phyloP scores from a whole-genome alignment of 2,888 invertebrate genomes.

The Heliconius sara region DNA sequence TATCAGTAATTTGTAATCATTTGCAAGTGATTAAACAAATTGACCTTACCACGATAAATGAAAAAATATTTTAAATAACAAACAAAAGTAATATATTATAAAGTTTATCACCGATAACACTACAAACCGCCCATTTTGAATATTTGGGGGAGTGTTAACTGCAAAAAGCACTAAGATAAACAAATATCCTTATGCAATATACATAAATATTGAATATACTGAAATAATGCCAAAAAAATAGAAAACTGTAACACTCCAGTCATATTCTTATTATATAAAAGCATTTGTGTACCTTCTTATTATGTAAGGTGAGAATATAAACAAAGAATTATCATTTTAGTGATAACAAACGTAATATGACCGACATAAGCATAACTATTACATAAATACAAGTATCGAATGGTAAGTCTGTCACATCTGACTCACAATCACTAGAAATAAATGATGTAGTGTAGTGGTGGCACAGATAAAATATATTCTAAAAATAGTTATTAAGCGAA shows the following conservation, averaged over 20 bases:
- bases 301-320: constrained; percentile 10
- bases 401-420: constrained; percentile 25
- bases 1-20: neutral
- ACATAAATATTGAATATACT: neutral
- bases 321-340: constrained; percentile 14
- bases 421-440: constrained; percentile 29
- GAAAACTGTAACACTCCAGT: too few species aligned
- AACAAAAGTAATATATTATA: neutral
- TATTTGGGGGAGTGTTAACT: neutral
- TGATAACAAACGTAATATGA: constrained; percentile 30
- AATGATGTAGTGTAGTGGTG: constrained; percentile 10
- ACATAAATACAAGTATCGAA: constrained; percentile 25
- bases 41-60: neutral
- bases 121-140: neutral
- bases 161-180: neutral
- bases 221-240: too few species aligned
- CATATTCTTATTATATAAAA: neutral
- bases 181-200: neutral
- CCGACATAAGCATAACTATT: constrained; percentile 26
- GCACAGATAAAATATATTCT: constrained; percentile 22
- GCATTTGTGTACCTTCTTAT: constrained; percentile 2
- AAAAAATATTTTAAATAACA: neutral
- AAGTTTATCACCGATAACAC: neutral
- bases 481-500: constrained; percentile 10
- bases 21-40: neutral